A percentile compares a stretch with the other conserved stretches of the same genome.
phyloP scores from a whole-genome alignment of 1,140 invertebrate species.

The Polypedilum vanderplanki region DNA sequence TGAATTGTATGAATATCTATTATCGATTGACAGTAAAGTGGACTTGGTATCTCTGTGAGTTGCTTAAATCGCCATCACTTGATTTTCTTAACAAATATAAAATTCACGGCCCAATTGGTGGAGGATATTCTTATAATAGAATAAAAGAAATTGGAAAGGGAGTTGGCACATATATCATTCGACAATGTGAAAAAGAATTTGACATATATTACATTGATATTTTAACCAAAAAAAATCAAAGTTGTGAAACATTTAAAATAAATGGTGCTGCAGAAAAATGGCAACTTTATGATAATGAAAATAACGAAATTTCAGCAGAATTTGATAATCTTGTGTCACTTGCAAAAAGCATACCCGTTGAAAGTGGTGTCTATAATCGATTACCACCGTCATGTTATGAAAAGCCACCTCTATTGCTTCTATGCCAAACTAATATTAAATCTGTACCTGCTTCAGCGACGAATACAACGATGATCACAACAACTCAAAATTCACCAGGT shows the following conservation, averaged over 20 bases:
- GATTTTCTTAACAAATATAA: slow-evolving; percentile 62
- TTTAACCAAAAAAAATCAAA: slow-evolving; percentile 58
- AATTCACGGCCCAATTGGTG: slow-evolving; percentile 83
- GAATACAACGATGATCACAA: slow-evolving; percentile 33
- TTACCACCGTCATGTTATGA: slow-evolving; percentile 80
- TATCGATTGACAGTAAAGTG: slow-evolving; percentile 80
- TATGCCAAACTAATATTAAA: not conserved
- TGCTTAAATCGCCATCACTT: slow-evolving; percentile 68
- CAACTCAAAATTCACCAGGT: slow-evolving; percentile 60
- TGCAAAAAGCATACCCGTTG: slow-evolving; percentile 37
- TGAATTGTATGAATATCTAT: slow-evolving; percentile 78
- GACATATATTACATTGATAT: slow-evolving; percentile 73
- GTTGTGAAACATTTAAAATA: slow-evolving; percentile 61
- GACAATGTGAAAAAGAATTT: slow-evolving; percentile 72
- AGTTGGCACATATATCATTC: slow-evolving; percentile 68
- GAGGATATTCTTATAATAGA: slow-evolving; percentile 74
- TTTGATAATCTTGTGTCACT: slow-evolving; percentile 35
- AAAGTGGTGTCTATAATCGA: slow-evolving; percentile 41
- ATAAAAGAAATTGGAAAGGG: slow-evolving; percentile 68
- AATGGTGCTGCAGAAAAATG: slow-evolving; percentile 33
- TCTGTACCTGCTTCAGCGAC: not conserved
- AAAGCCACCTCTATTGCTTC: slow-evolving; percentile 41
- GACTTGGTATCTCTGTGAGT: slow-evolving; percentile 81
- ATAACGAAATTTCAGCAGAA: not conserved
- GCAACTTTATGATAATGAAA: slow-evolving; percentile 24